These are phyloP conservation scores for Cherax quadricarinatus DNA, from an alignment of 1,140 invertebrate genomes.

Conservation along the genomic window DNA sequence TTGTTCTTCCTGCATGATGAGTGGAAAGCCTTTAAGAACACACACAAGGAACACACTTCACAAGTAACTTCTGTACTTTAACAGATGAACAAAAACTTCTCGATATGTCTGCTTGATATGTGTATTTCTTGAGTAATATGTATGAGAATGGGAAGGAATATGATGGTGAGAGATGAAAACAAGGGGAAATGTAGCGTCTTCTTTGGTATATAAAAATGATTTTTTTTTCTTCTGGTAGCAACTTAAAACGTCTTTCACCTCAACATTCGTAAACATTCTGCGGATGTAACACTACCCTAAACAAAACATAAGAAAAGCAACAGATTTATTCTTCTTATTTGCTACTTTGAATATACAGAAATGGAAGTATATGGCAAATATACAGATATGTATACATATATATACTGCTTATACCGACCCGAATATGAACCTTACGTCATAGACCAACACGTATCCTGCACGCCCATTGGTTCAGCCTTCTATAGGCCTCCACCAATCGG, in stretches of 20 bases:
- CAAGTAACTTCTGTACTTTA: no score
- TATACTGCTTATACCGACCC: background rate
- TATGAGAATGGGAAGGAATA: background rate
- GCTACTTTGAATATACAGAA: background rate
- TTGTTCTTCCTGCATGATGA: background rate
- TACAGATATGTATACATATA: background rate
- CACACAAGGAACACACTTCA: background rate
- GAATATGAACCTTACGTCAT: background rate
- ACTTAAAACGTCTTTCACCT: background rate
- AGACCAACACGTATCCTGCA: background rate
- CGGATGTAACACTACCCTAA: no score
- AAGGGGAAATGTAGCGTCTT: background rate
- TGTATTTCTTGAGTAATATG: background rate
- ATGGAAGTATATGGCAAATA: constrained; percentile 1
- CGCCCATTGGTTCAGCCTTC: background rate
- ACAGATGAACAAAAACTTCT: background rate
- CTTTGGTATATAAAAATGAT: background rate
- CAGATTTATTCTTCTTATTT: no score
- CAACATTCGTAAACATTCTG: no score
- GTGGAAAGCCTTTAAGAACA: no score
- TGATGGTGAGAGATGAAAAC: no score
- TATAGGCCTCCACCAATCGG: background rate
- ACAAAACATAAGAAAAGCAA: no score
- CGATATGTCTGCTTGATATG: background rate
- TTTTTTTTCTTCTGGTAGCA: background rate